These are phyloP conservation scores for Palythoa heliodiscus DNA, from an alignment of 92 coral and sea anemone species.

Conservation along the genomic window DNA sequence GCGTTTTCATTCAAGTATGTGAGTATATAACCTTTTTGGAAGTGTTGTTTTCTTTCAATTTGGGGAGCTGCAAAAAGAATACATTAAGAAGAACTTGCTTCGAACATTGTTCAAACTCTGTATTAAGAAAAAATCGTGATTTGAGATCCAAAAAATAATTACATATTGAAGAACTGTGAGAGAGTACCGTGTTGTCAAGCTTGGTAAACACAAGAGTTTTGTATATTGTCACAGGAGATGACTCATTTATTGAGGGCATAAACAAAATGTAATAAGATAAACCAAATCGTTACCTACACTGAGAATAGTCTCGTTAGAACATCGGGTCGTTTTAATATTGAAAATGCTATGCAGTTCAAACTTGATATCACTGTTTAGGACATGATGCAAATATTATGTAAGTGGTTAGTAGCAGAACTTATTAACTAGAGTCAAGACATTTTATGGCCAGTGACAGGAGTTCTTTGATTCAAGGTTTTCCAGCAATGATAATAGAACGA, in stretches of 20 bases:
- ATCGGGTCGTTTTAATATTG: not conserved
- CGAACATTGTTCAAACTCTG: not conserved
- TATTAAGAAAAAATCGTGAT: not conserved
- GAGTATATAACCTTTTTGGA: no score
- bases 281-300: not conserved
- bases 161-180: not conserved
- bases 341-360: not conserved
- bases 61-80: not conserved
- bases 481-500: not conserved
- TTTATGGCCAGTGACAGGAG: not conserved
- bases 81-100: no score
- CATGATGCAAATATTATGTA: not conserved
- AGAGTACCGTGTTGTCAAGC: not conserved
- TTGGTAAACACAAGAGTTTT: slow-evolving; percentile 6
- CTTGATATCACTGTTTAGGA: not conserved
- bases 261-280: not conserved
- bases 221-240: not conserved
- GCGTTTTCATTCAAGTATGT: no score
- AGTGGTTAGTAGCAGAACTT: not conserved
- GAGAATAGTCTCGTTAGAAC: not conserved
- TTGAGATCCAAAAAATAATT: not conserved
- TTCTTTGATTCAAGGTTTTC: not conserved
- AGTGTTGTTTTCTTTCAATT: no score
- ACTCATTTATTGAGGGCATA: not conserved
- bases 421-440: not conserved